Conservation (phyloP, 1,140 invertebrate species). For the Drosophila subobscura region DNA sequence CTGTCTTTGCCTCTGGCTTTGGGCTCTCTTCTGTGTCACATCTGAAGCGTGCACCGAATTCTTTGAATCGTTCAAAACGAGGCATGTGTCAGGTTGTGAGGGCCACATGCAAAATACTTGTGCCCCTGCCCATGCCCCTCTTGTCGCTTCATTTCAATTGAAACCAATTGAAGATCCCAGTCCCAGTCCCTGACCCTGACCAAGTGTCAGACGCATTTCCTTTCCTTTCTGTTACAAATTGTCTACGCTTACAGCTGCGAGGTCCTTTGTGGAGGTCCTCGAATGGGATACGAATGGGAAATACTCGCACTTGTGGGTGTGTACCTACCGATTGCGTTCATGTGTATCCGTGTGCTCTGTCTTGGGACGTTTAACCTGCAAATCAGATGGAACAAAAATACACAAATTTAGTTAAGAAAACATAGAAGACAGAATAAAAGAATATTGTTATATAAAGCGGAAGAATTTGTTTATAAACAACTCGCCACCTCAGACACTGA, state of each 20-base stretch:
- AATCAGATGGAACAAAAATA: slow-evolving; percentile 54
- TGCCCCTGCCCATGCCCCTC: slow-evolving; percentile 1
- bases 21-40: slow-evolving; percentile 2
- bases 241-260: slow-evolving; percentile 52
- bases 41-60: slow-evolving; percentile 57
- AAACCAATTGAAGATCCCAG: slow-evolving; percentile 48
- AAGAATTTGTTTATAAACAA: slow-evolving; percentile 76
- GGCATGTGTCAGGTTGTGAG: slow-evolving; percentile 52
- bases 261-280: neutral
- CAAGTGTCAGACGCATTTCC: slow-evolving; percentile 38
- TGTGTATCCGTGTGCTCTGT: slow-evolving; percentile 84
- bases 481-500: slow-evolving; percentile 18
- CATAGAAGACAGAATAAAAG: slow-evolving; percentile 7
- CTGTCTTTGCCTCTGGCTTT: slow-evolving; percentile 2
- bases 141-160: slow-evolving; percentile 29
- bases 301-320: neutral
- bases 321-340: slow-evolving; percentile 81
- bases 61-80: slow-evolving; percentile 53
- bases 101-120: slow-evolving; percentile 59
- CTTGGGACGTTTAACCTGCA: slow-evolving; percentile 85
- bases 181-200: neutral
- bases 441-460: slow-evolving; percentile 50
- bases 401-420: slow-evolving; percentile 23
- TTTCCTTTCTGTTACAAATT: slow-evolving; percentile 48
- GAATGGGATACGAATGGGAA: neutral